Conservation (phyloP, 2,797 vertebrate species). For the Apogon talboti region DNA sequence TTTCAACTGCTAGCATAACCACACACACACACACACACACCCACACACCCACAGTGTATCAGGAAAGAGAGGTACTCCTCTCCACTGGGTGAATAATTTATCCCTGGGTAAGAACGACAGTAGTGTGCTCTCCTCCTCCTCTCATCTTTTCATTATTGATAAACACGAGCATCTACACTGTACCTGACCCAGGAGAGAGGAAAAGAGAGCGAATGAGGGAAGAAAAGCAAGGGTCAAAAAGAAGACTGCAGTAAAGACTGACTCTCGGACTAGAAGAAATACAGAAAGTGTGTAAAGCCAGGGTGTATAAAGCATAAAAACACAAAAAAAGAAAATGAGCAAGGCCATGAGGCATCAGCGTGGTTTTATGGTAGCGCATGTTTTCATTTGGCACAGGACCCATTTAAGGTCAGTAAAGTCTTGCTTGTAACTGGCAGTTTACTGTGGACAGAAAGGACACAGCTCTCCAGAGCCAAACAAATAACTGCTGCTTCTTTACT, state of each 20-base stretch:
- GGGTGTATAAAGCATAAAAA: conserved; percentile 28
- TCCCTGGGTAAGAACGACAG: conserved; percentile 67
- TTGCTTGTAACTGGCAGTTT: conserved; percentile 47
- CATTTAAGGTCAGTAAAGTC: conserved; percentile 54
- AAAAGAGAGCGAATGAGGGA: background rate
- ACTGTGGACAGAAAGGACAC: conserved; percentile 54
- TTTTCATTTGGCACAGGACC: conserved; percentile 30
- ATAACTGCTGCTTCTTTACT: conserved; percentile 58
- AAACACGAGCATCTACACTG: conserved; percentile 82
- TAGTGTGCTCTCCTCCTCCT: conserved; percentile 62
- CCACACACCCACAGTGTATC: conserved; percentile 20
- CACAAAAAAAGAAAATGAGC: conserved; percentile 11
- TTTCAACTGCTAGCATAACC: conserved; percentile 47
- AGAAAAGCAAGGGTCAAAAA: conserved; percentile 13
- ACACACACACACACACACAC: conserved; percentile 26
- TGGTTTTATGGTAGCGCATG: conserved; percentile 39
- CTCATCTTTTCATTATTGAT: conserved; percentile 83
- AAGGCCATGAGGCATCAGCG: background rate
- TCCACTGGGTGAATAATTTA: conserved; percentile 80
- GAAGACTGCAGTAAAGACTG: conserved; percentile 11
- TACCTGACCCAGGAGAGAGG: conserved; percentile 68
- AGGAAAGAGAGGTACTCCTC: conserved; percentile 52
- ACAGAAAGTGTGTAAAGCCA: conserved; percentile 20
- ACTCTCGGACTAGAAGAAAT: conserved; percentile 21
- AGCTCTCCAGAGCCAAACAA: conserved; percentile 67